Conservation (phyloP, 1,140 invertebrate genomes). For the Vanessa tameamea region DNA sequence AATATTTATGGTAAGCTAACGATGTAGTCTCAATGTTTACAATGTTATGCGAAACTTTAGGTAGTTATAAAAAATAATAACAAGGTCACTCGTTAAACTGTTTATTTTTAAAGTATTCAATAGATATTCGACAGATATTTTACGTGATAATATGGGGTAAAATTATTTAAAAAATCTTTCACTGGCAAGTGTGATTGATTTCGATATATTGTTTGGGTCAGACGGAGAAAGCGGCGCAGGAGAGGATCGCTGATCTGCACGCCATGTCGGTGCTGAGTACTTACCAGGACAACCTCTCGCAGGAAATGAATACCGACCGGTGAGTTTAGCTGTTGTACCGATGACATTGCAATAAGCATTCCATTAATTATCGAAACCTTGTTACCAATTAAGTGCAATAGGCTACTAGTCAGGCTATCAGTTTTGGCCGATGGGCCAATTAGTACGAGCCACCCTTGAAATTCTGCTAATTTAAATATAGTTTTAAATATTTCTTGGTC, state of each 20-base stretch:
- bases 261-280: slow-evolving; percentile 78
- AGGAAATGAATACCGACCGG: slow-evolving; percentile 80
- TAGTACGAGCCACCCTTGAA: too few species aligned
- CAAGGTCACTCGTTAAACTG: neutral
- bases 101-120: neutral
- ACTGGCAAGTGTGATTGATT: slow-evolving; percentile 42
- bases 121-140: neutral
- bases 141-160: neutral
- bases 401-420: too few species aligned
- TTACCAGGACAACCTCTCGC: slow-evolving; percentile 75
- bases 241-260: slow-evolving; percentile 69
- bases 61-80: neutral
- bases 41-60: neutral
- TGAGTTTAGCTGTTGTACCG: slow-evolving; percentile 53
- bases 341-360: slow-evolving; percentile 19
- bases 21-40: neutral
- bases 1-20: neutral
- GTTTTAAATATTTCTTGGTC: too few species aligned
- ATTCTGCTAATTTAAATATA: too few species aligned
- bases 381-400: neutral
- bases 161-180: slow-evolving; percentile 8
- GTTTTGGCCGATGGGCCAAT: too few species aligned
- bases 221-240: slow-evolving; percentile 69
- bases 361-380: neutral
- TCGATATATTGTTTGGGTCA: slow-evolving; percentile 47